These are phyloP conservation scores for Sarcoramphus papa DNA, from an alignment of 2,797 vertebrate genomes.

Conservation along the genomic window DNA sequence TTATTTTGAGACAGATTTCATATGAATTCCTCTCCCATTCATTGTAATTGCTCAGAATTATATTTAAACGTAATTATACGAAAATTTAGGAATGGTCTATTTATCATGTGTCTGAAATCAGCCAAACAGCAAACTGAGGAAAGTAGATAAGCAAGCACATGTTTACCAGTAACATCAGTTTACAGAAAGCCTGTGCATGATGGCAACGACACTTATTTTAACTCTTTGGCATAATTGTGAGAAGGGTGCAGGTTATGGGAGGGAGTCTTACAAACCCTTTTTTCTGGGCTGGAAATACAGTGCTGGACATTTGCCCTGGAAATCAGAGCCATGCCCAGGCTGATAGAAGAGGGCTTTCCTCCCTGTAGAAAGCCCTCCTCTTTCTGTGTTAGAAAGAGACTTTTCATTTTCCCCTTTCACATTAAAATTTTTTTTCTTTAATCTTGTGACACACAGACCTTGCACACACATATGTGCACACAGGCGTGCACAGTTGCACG, in stretches of 20 bases:
- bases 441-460: neutral
- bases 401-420: neutral
- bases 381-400: neutral
- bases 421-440: neutral
- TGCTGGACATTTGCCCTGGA: neutral
- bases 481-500: neutral
- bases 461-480: neutral
- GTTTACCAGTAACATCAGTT: slow-evolving; percentile 15
- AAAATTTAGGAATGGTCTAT: slow-evolving; percentile 42
- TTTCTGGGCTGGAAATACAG: neutral
- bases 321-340: neutral
- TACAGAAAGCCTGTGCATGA: neutral
- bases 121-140: slow-evolving; percentile 14
- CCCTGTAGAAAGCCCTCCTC: neutral
- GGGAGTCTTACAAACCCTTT: neutral
- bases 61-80: slow-evolving; percentile 19
- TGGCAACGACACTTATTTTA: neutral
- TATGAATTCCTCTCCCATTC: slow-evolving; percentile 41
- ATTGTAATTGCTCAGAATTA: slow-evolving; percentile 56
- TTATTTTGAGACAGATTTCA: slow-evolving; percentile 54
- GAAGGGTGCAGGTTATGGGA: neutral
- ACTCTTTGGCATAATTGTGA: neutral
- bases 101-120: slow-evolving; percentile 53
- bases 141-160: slow-evolving; percentile 22
- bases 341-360: neutral